Percentiles rank a stretch among this genome's conserved stretches.
Evolutionary conservation across 2,797 vertebrate genomes (phyloP).

Genomic region (Gallirallus australis): DNA sequence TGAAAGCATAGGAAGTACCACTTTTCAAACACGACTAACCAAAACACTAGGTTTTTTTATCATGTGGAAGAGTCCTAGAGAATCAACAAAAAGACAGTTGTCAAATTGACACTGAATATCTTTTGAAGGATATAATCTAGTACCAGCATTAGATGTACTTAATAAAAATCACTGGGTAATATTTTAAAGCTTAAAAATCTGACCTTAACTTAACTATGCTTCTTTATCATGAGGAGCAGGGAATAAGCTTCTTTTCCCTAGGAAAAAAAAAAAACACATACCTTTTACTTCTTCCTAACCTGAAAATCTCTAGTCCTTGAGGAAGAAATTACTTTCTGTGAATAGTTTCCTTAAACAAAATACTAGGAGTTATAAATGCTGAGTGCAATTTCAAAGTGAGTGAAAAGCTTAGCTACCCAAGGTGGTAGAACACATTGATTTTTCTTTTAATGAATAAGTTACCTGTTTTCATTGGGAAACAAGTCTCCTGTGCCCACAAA

Average conservation of each 20-base stretch:
- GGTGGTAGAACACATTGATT: background rate
- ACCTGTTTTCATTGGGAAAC: background rate
- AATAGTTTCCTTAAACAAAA: background rate
- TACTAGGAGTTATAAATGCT: background rate
- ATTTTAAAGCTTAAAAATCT: background rate
- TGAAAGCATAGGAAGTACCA: background rate
- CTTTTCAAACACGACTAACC: background rate
- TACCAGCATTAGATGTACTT: background rate
- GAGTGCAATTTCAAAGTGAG: background rate
- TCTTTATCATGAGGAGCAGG: background rate
- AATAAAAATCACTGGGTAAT: background rate
- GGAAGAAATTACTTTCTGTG: background rate
- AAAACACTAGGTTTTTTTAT: background rate
- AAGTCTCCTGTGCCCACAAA: background rate
- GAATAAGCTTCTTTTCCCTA: background rate
- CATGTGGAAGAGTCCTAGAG: background rate
- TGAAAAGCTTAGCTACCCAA: background rate
- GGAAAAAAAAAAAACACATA: background rate
- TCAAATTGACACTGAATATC: background rate
- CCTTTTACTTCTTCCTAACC: background rate
- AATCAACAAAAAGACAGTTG: background rate
- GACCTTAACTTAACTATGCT: background rate
- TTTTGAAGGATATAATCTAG: background rate
- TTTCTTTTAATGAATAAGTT: background rate
- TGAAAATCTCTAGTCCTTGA: background rate